Percentiles rank a stretch among this genome's conserved stretches.
phyloP scores from a whole-genome alignment of 2,113 vertebrate genomes.

The Dinomys branickii region DNA sequence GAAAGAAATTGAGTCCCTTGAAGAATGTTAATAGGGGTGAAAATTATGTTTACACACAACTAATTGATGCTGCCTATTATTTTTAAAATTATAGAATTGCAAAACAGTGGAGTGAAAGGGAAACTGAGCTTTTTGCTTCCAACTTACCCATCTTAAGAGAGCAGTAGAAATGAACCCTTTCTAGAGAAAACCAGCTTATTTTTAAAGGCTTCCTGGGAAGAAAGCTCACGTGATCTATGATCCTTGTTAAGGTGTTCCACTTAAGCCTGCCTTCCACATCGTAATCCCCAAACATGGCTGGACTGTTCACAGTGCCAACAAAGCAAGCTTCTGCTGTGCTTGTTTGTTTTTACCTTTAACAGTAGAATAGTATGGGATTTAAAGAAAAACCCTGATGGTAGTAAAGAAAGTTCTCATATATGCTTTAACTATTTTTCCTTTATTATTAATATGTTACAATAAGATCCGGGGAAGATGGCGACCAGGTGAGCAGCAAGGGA shows the following conservation, averaged over 20 bases:
- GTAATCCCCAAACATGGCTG: neutral
- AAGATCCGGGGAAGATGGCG: too few relatives aligned
- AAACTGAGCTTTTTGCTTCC: neutral
- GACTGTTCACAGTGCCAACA: neutral
- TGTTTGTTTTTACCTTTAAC: neutral
- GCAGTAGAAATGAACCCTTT: neutral
- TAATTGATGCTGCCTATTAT: neutral
- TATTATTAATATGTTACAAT: too few relatives aligned
- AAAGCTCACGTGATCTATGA: neutral
- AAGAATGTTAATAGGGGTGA: conserved; percentile 27
- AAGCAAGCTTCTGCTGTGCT: accelerated
- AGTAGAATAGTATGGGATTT: conserved; percentile 22
- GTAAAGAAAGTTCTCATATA: neutral
- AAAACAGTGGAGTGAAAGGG: neutral
- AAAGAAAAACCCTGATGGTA: neutral
- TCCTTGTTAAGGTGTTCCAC: neutral
- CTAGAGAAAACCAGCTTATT: neutral
- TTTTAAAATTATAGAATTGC: conserved; percentile 9
- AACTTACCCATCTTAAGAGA: neutral
- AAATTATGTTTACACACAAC: neutral
- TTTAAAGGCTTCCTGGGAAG: conserved; percentile 12
- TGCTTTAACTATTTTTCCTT: neutral
- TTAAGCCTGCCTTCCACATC: neutral
- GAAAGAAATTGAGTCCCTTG: conserved; percentile 22
- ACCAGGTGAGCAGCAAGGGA: too few relatives aligned